A percentile compares a stretch with the other conserved stretches of the same genome.
Evolutionary conservation across 1,140 invertebrate genomes (phyloP).

Genomic region (Heliconius himera): DNA sequence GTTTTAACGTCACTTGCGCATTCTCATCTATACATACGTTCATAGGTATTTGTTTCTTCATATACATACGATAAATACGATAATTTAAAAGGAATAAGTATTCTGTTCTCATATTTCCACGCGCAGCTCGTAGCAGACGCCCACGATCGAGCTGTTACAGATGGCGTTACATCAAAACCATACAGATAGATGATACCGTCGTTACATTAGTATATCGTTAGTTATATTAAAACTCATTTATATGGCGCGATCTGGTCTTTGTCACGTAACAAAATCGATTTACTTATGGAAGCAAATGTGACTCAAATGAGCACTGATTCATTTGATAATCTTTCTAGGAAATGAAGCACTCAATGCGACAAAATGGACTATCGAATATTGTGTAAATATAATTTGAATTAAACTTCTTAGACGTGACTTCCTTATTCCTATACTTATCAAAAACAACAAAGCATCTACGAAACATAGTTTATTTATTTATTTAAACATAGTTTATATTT

Average conservation of each 20-base stretch:
- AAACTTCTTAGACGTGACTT: background rate
- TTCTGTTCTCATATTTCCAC: background rate
- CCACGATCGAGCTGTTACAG: background rate
- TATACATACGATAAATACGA: too few relatives aligned
- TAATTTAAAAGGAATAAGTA: background rate
- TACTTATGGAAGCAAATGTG: conserved; percentile 1
- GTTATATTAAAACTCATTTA: background rate
- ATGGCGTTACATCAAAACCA: conserved; percentile 1
- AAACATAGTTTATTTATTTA: too few relatives aligned
- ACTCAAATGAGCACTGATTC: conserved; percentile 15
- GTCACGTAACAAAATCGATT: background rate
- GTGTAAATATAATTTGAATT: background rate
- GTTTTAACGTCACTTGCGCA: too few relatives aligned
- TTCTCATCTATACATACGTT: too few relatives aligned
- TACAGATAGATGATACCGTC: background rate
- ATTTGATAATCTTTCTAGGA: conserved; percentile 16
- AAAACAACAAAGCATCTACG: background rate
- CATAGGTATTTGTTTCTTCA: too few relatives aligned
- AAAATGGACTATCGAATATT: conserved; percentile 9
- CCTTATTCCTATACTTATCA: background rate
- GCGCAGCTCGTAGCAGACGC: background rate
- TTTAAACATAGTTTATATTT: too few relatives aligned
- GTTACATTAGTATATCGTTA: background rate
- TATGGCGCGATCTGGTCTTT: background rate
- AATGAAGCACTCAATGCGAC: background rate